A percentile compares a stretch with the other conserved stretches of the same genome.
phyloP scores from a whole-genome alignment of 2,888 invertebrate genomes.

The Aleiodes alternator region DNA sequence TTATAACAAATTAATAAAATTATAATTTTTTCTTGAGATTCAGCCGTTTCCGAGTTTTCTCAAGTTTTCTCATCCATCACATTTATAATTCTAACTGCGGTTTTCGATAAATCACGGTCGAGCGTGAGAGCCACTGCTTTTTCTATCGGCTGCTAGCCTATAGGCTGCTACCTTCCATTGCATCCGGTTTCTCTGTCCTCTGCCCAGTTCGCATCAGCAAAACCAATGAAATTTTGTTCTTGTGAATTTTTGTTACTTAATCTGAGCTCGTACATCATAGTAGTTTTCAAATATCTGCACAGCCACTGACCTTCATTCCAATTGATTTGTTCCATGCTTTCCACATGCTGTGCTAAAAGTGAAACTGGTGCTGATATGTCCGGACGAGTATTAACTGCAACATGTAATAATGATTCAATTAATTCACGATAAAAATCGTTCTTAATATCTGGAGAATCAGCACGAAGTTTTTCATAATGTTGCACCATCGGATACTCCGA shows the following conservation, averaged over 20 bases:
- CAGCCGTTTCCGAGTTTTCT: no score
- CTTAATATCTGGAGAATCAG: background rate
- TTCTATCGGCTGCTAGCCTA: no score
- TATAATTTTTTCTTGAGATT: no score
- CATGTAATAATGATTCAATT: constrained; percentile 29
- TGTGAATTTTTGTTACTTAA: constrained; percentile 1
- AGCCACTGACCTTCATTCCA: constrained; percentile 39
- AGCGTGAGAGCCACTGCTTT: no score
- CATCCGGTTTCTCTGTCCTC: constrained; percentile 55
- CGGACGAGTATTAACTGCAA: constrained; percentile 37
- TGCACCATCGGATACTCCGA: constrained; percentile 45
- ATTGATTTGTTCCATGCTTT: constrained; percentile 2
- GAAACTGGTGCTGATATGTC: constrained; percentile 28
- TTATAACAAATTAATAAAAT: no score
- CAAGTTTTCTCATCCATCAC: no score
- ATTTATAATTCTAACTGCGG: no score
- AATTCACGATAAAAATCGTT: constrained; percentile 26
- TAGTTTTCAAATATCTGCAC: constrained; percentile 35
- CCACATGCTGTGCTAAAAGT: constrained; percentile 29
- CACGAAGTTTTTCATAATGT: constrained; percentile 35
- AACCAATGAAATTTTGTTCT: constrained; percentile 52
- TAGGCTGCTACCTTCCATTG: no score
- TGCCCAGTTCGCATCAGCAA: constrained; percentile 68
- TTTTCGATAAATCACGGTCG: no score
- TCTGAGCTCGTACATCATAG: constrained; percentile 19